phyloP scores from a whole-genome alignment of 2,888 invertebrate genomes.

The Antitype chi region DNA sequence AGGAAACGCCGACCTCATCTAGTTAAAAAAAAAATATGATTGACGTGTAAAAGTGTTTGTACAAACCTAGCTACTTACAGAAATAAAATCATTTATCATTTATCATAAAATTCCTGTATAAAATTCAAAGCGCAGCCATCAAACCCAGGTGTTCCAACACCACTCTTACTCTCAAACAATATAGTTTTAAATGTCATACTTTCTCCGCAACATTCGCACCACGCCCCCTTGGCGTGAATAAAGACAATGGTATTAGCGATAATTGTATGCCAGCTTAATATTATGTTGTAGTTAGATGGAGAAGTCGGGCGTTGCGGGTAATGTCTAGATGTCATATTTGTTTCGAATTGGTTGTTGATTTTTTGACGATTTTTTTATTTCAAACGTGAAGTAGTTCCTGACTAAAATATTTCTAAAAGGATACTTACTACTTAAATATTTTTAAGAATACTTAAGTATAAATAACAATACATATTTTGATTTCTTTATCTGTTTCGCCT shows the following conservation, averaged over 20 bases:
- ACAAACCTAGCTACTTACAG: too few relatives aligned
- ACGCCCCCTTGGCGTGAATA: conserved; percentile 81
- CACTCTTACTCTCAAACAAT: conserved; percentile 76
- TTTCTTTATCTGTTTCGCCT: too few relatives aligned
- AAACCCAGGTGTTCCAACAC: conserved; percentile 40
- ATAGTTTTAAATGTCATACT: conserved; percentile 76
- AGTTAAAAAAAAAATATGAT: too few relatives aligned
- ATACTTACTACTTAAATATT: too few relatives aligned
- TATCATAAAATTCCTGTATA: not conserved
- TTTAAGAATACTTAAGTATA: too few relatives aligned
- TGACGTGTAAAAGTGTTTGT: too few relatives aligned
- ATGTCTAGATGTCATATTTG: conserved; percentile 17
- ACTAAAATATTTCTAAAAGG: too few relatives aligned
- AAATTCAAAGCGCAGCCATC: conserved; percentile 14
- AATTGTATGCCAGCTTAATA: conserved; percentile 82
- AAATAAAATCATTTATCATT: too few relatives aligned
- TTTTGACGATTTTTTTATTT: not conserved
- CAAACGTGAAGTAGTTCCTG: not conserved
- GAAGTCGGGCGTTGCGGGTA: conserved; percentile 1
- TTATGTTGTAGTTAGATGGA: conserved; percentile 68
- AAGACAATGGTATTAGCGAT: conserved; percentile 85
- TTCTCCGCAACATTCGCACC: conserved; percentile 75
- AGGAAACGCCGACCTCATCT: too few relatives aligned
- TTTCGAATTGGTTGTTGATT: not conserved
- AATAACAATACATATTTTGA: too few relatives aligned